Base-by-base conservation (phyloP, 2,888 invertebrate species). In the Sesia bembeciformis region DNA sequence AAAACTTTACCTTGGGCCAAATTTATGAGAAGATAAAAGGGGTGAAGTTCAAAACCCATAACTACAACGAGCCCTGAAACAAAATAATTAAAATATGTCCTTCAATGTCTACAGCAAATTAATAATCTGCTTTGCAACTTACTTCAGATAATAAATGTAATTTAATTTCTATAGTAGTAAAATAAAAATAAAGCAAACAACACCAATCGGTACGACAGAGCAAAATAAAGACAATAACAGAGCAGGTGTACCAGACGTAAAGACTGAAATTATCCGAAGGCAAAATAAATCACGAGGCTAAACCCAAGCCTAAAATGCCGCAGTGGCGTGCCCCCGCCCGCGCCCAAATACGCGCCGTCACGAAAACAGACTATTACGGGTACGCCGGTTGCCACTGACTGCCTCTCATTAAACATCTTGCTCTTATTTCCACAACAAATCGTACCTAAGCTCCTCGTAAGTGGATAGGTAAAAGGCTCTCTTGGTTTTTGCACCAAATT, bases 361-460 rank as follows among this genome's bases (percentile, higher is more conserved):
- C 77, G 80, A 73, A 73, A 82, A 66, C 70, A 63, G 70, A 67
- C 75, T 71, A 81, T 80, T 80, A 75, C 67, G 66, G 61, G 59
- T 46, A 46, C 46, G 59, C 60, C 62, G 62, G 65, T 72, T 68
- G 62, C 62, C 63, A 60, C 66, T 66, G 68, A 75, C 72, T 65
- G 71, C 67, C 66, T 66, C 68, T 74, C 75, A 75, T 81, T 81
- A 79, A 63, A 66, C 64, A 61, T 65, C 61, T 60, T 57, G 56
- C 66, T 66, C 68, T 73, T 75, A 72, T 74, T 78, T 68, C 66
- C 64, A 62, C 60, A 68, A 68, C 66, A 71, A 74, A 75, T 76
- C 70, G 67, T 64, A 66, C 60, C 59, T 64, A 68, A 70, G 63
- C 59, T 69, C 65, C 64, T 66, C 68, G 70, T 69, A 66, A 67